Evolutionary conservation across 2,797 vertebrate genomes (phyloP).

Genomic region (Sebastes matsubarae): DNA sequence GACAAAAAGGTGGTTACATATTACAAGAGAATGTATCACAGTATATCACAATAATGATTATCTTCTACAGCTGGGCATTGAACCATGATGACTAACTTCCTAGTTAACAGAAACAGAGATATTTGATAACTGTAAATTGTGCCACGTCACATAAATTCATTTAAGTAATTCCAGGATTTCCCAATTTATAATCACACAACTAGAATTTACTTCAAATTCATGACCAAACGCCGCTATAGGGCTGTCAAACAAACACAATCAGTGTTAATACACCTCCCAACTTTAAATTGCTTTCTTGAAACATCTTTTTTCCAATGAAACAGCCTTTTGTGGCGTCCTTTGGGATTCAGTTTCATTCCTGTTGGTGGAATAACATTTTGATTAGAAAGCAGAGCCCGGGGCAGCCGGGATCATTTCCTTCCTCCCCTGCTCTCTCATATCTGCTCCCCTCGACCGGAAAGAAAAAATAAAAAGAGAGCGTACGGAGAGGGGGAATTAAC

Average conservation of each 20-base stretch:
- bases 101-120: neutral
- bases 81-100: neutral
- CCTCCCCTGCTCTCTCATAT: constrained; percentile 50
- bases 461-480: constrained; percentile 20
- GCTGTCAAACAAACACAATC: constrained; percentile 52
- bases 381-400: constrained; percentile 69
- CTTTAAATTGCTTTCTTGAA: constrained; percentile 67
- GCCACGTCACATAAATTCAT: neutral
- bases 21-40: neutral
- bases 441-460: constrained; percentile 35
- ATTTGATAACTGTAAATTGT: neutral
- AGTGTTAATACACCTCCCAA: constrained; percentile 49
- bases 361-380: constrained; percentile 71
- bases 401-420: constrained; percentile 65
- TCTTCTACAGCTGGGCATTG: neutral
- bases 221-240: constrained; percentile 11
- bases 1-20: neutral
- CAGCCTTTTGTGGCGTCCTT: constrained; percentile 51
- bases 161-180: neutral
- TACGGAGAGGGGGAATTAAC: constrained; percentile 50
- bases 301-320: constrained; percentile 27
- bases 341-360: constrained; percentile 67
- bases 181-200: constrained; percentile 8
- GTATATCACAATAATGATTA: neutral
- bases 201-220: constrained; percentile 9